A percentile compares a stretch with the other conserved stretches of the same genome.
Evolutionary conservation across 64 coral and sea anemone species (phyloP).

Genomic region (Acropora yongei): DNA sequence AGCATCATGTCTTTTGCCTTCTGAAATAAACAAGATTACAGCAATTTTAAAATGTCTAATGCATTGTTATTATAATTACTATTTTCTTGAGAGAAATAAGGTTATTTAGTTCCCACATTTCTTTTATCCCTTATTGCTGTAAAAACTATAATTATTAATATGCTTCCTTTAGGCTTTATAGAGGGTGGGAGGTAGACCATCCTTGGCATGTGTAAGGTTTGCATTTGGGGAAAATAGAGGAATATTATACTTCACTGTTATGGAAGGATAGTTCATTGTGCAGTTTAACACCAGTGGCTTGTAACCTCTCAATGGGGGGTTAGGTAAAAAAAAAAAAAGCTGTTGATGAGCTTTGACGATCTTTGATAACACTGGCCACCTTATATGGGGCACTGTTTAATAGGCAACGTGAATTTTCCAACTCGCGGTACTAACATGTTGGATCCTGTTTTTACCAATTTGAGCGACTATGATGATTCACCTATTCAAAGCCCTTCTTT

Average conservation of each 20-base stretch:
- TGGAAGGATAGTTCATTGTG: not conserved
- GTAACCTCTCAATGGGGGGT: not conserved
- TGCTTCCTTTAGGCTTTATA: not conserved
- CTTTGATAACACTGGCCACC: not conserved
- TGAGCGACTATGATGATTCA: no score
- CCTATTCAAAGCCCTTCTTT: not conserved
- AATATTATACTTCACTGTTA: not conserved
- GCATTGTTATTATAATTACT: not conserved
- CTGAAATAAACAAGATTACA: not conserved
- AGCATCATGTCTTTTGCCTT: not conserved
- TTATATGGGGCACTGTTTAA: not conserved
- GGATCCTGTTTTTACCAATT: no score
- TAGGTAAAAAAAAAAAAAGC: not conserved
- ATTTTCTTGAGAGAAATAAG: not conserved
- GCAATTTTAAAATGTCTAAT: not conserved
- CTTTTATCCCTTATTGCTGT: not conserved
- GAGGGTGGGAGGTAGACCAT: no score
- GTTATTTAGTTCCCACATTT: not conserved
- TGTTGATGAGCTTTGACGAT: not conserved
- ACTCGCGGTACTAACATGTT: no score
- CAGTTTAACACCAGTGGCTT: not conserved
- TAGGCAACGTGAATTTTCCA: no score
- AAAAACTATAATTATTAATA: not conserved
- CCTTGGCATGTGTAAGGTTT: no score
- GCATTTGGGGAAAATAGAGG: no score